phyloP scores from a whole-genome alignment of 1,140 invertebrate species.

The Drosophila athabasca region DNA sequence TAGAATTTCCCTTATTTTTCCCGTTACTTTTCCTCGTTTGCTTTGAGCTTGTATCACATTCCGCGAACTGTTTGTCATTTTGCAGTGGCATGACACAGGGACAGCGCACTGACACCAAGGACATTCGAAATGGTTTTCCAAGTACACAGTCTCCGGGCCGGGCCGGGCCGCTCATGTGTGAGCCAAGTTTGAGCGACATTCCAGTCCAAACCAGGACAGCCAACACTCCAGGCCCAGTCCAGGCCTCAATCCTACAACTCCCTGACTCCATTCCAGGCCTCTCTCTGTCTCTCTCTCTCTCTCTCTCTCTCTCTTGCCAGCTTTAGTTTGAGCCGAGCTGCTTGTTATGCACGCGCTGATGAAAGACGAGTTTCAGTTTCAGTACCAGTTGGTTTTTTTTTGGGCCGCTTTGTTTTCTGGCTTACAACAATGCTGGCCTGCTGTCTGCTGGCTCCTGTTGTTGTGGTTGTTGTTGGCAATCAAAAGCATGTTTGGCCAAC shows the following conservation, averaged over 20 bases:
- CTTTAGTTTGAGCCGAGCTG: slow-evolving; percentile 53
- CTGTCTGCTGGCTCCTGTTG: slow-evolving; percentile 5
- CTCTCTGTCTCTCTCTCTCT: neutral
- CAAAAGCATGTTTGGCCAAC: slow-evolving; percentile 79
- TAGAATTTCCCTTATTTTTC: slow-evolving; percentile 13
- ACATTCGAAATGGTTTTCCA: slow-evolving; percentile 68
- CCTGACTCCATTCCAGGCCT: slow-evolving; percentile 30
- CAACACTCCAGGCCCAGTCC: slow-evolving; percentile 12
- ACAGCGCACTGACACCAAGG: slow-evolving; percentile 49
- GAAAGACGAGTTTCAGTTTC: slow-evolving; percentile 59
- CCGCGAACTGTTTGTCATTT: slow-evolving; percentile 73
- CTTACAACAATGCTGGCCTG: slow-evolving; percentile 45
- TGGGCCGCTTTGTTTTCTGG: slow-evolving; percentile 24
- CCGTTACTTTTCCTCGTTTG: neutral
- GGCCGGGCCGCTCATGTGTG: slow-evolving; percentile 21
- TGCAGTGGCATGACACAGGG: slow-evolving; percentile 61
- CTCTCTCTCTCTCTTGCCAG: slow-evolving; percentile 2
- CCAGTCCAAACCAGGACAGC: slow-evolving; percentile 6
- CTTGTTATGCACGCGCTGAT: slow-evolving; percentile 79
- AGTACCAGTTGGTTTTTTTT: slow-evolving; percentile 40
- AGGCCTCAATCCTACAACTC: slow-evolving; percentile 1
- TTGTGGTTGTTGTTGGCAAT: slow-evolving; percentile 64
- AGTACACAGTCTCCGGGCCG: neutral
- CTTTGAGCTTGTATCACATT: slow-evolving; percentile 36
- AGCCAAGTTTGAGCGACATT: slow-evolving; percentile 55